Evolutionary conservation across 2,888 invertebrate genomes (phyloP), one percentile per base, ranked within the genome.

Genomic region (Drosophila birchii): DNA sequence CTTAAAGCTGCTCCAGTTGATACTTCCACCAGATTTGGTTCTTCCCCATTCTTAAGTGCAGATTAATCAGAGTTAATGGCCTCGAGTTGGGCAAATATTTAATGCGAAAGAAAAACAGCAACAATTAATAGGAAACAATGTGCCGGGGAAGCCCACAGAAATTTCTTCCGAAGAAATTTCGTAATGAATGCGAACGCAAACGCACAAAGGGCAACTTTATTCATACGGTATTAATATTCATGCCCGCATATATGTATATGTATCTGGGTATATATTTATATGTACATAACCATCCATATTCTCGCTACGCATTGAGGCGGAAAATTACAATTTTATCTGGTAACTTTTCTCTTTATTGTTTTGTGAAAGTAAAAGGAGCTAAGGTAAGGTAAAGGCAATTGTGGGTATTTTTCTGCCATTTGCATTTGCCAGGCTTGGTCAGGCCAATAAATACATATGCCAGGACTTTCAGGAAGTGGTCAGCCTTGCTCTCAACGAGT

Each of bases 291-390:
- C 45, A 62, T 41, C 29, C 45, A 63, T 56, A 71, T 75, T 75
- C 68, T 38, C 29, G 45, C 38, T 36, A 67, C 26, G 78, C 75
- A 71, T 69, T 70, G 66, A 59, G 43, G 73, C 68, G 76, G 80
- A 87, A 86, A 86, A 81, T 87, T 87, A 81, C 82, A 89, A 87
- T 76, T 81, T 80, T 75, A 87, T 85, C 74, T 83, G 72, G 56
- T 41, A 53, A 57, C 53, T 53, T 53, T 64, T 59, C 18, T 14
- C 26, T 43, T 51, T 51, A 61, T 57, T 58, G 57, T 54, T 74
- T 58, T 39, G 32, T 53, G 51, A 41, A 69, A 57, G 20, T 44
- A 64, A 47, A 34, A 18, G n/a, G 14, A 34, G 20, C 7, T 61
- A 23, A 12, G 32, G 5, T 41, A 39, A 41, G 26, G 34, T 34